phyloP scores from a whole-genome alignment of 1,140 invertebrate species.

The Zaprionus vittiger region DNA sequence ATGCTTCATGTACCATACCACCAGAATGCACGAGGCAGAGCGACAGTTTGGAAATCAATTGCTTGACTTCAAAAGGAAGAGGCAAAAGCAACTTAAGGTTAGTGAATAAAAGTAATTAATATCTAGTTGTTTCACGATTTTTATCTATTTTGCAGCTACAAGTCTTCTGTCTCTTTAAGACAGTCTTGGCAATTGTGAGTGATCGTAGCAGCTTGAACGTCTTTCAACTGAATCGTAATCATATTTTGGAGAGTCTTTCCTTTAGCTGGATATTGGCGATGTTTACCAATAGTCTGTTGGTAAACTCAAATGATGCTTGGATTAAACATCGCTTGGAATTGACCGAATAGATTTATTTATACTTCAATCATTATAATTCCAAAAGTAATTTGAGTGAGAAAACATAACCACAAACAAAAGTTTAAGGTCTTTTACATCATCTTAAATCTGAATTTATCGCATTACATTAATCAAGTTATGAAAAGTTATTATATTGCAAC shows the following conservation, averaged over 20 bases:
- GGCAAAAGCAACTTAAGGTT: constrained; percentile 22
- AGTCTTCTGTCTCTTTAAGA: constrained; percentile 40
- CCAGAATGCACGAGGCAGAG: constrained; percentile 16
- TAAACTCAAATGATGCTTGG: constrained; percentile 16
- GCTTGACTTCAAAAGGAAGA: constrained; percentile 12
- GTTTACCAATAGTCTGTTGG: constrained; percentile 56
- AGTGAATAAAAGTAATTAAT: not conserved
- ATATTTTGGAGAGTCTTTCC: constrained; percentile 33
- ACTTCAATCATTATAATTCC: not conserved
- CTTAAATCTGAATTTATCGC: no score
- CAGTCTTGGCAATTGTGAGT: not conserved
- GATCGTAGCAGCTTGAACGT: constrained; percentile 18
- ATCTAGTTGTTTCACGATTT: not conserved
- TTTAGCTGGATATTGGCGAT: constrained; percentile 44
- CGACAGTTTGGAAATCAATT: constrained; percentile 32
- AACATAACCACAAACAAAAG: not conserved
- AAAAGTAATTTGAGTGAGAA: not conserved
- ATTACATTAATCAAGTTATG: no score
- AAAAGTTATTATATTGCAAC: no score
- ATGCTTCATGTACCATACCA: constrained; percentile 27
- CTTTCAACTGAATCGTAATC: constrained; percentile 33
- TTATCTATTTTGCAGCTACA: constrained; percentile 36
- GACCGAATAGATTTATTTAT: not conserved
- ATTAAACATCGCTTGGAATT: constrained; percentile 4
- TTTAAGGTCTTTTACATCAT: no score